Evolutionary conservation across 2,888 invertebrate species (phyloP), one percentile per base, ranked within the genome.

Genomic region (Pantelozetes paolii): DNA sequence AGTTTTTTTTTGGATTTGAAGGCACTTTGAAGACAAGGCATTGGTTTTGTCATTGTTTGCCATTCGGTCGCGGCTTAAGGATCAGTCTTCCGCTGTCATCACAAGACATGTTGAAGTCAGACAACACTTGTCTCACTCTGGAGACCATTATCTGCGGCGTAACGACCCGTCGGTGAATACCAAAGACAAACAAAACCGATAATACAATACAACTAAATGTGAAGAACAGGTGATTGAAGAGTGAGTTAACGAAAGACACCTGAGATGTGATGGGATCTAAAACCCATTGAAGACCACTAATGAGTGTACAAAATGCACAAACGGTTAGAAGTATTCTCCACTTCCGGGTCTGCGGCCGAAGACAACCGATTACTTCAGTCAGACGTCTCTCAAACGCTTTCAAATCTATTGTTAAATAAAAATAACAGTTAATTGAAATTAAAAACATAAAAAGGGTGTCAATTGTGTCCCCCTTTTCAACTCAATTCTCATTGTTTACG

Each of bases 21-120:
- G 48, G 3, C 48, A 9, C 5, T n/a, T 48, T 36, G 5, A 36
- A 36, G 36, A 36, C 6, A 36, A 36, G 6, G 36, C n/a, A n/a
- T n/a, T n/a, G n/a, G n/a, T n/a, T n/a, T n/a, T n/a, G 20, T 20
- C 54, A 57, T 57, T 57, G 26, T 23, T 26, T n/a, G 26, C 23
- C 18, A 18, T 36, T 40, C 2, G 23, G 67, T 75, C 93, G 84
- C 1, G 95, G 96, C 82, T 94, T 94, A 45, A 97, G 85, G 80
- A 97, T 96, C 70, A 97, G 86, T 84, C 95, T 95, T 75, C 96
- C 96, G 40, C 94, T 94, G 82, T 97, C 95, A 81, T 96, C 96
- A 83, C 97, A 97, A 30, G 94, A 94, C 95, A 97, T 96, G 83
- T 97, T 97, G 83, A 95, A 97, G 83, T 97, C 96, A 59, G 90